These are phyloP conservation scores for Trissolcus brochymenae DNA, from an alignment of 2,888 invertebrate genomes.

Conservation along the genomic window DNA sequence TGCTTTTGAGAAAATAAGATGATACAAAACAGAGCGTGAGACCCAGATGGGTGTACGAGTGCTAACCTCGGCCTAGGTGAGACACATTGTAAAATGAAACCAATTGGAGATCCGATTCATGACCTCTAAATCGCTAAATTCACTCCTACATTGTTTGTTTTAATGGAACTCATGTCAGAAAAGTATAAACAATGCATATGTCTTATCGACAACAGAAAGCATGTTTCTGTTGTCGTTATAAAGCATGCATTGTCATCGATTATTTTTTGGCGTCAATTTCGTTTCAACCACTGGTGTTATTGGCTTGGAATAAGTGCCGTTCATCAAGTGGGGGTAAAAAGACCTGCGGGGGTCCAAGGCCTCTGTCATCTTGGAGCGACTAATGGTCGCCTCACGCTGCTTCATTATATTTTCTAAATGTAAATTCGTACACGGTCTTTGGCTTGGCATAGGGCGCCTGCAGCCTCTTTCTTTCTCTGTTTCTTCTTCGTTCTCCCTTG, in stretches of 20 bases:
- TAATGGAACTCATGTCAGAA: not conserved
- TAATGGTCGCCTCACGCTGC: conserved; percentile 76
- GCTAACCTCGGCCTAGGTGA: conserved; percentile 8
- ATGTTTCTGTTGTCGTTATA: conserved; percentile 20
- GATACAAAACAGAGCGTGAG: conserved; percentile 48
- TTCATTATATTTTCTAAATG: conserved; percentile 77
- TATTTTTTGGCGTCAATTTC: conserved; percentile 62
- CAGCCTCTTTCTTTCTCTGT: conserved; percentile 42
- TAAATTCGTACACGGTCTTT: conserved; percentile 74
- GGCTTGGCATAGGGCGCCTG: conserved; percentile 54
- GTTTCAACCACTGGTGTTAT: conserved; percentile 67
- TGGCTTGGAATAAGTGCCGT: conserved; percentile 44
- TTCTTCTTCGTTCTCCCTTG: conserved; percentile 56
- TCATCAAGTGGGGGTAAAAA: conserved; percentile 61
- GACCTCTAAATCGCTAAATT: not conserved
- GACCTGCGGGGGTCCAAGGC: conserved; percentile 76
- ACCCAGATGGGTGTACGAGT: conserved; percentile 37
- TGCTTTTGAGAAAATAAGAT: conserved; percentile 49
- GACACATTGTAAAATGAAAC: conserved; percentile 17
- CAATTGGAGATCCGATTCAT: not conserved
- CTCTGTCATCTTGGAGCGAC: conserved; percentile 76
- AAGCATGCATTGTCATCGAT: conserved; percentile 20
- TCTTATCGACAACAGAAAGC: not conserved
- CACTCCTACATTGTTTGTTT: not conserved
- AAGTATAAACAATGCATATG: not conserved